Evolutionary conservation across 1,140 invertebrate species (phyloP).

Genomic region (Idris sp.): DNA sequence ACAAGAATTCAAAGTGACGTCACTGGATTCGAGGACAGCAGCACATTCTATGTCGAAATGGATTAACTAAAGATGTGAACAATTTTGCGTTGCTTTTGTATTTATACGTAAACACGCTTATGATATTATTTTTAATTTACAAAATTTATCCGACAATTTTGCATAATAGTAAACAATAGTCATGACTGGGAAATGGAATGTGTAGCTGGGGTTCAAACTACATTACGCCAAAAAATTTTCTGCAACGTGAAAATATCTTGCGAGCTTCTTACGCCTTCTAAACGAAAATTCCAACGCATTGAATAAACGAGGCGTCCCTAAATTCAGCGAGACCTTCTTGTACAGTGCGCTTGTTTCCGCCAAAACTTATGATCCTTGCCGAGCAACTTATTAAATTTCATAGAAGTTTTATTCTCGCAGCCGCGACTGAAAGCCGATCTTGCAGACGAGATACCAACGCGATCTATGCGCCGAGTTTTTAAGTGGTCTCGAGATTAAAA

Average conservation of each 20-base stretch:
- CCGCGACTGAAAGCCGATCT: constrained; percentile 68
- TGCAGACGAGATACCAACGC: constrained; percentile 61
- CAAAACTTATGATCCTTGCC: constrained; percentile 69
- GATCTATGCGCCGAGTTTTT: constrained; percentile 73
- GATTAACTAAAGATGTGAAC: too few relatives aligned
- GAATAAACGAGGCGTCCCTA: constrained; percentile 67
- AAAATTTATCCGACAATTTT: constrained; percentile 23
- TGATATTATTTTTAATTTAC: constrained; percentile 6
- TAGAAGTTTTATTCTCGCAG: constrained; percentile 73
- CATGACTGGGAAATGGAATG: constrained; percentile 10
- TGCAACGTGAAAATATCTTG: constrained; percentile 50
- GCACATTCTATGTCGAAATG: too few relatives aligned
- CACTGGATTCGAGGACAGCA: constrained; percentile 34
- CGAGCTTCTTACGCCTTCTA: constrained; percentile 54
- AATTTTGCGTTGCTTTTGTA: neutral
- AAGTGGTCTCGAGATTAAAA: constrained; percentile 74
- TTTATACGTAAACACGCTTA: neutral
- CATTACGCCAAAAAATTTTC: constrained; percentile 38
- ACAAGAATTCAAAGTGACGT: too few relatives aligned
- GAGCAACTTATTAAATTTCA: constrained; percentile 76
- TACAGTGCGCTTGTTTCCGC: constrained; percentile 67
- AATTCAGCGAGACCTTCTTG: constrained; percentile 64
- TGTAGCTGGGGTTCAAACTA: constrained; percentile 41
- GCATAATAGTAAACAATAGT: constrained; percentile 24
- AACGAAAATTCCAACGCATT: constrained; percentile 61